Base-by-base conservation (phyloP, 2,888 invertebrate genomes). In the Drosophila eohydei region DNA sequence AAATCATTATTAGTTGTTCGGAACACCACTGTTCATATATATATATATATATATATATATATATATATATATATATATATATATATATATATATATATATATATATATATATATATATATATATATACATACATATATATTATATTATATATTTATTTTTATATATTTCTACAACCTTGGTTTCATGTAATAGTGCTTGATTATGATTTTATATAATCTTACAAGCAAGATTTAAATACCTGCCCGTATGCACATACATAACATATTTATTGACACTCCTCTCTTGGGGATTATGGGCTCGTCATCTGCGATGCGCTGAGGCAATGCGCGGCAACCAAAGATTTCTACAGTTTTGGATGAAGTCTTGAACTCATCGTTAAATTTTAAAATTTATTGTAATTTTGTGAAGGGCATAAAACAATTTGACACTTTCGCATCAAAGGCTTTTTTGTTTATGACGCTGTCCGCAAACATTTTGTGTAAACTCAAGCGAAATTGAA, bases 361-460 rank as follows among this genome's bases (percentile, higher is more conserved):
- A 34, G 59, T 51, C 58, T 58, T 9, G 46, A 41, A 30, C 60
- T 65, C 67, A 62, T 69, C 76, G 74, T 77, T 57, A 62, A 79
- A 60, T 55, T 79, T 65, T 55, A 50, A 75, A 67, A 54, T 75
- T 74, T 71, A 70, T 87, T 81, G 60, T 74, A 80, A 75, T 78
- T 72, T 72, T 64, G 69, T 70, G 84, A 87, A 83, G 77, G 82
- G 84, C 81, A 87, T 78, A 56, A 66, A 70, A 12, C 75, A 72
- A 80, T 78, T 84, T 87, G 83, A 87, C 83, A 87, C 83, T 87
- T 78, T 84, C 57, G 55, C 68, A 61, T 74, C 74, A 71, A 57
- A 51, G 52, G 44, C 54, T 38, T 26, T 26, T 32, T 48, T 50
- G 68, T 79, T 79, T 65, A 78, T 75, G 83, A 51, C 50, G 55